These are phyloP conservation scores for Enteromius thamalakanensis DNA, from an alignment of 2,797 vertebrate genomes.

Conservation along the genomic window DNA sequence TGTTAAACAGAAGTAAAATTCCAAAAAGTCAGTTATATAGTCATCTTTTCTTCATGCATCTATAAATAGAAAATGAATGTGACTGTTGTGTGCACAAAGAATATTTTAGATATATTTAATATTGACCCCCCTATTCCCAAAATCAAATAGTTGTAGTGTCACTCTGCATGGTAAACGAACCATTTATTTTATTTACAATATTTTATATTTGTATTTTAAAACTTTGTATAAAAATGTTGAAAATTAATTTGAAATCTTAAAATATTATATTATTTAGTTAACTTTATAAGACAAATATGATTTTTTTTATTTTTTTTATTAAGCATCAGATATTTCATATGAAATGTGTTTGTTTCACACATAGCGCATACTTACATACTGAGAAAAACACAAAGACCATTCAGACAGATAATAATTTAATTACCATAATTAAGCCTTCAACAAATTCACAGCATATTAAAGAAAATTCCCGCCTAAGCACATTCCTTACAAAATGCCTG, in stretches of 20 bases:
- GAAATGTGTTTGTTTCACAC: background rate
- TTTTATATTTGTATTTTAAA: background rate
- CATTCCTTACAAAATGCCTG: slow-evolving; percentile 9
- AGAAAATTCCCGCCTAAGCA: slow-evolving; percentile 3
- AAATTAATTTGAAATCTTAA: background rate
- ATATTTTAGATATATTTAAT: background rate
- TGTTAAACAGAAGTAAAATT: background rate
- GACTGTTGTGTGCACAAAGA: background rate
- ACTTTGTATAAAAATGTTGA: background rate
- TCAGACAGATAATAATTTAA: slow-evolving; percentile 34
- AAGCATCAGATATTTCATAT: background rate
- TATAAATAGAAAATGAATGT: background rate
- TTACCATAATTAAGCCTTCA: slow-evolving; percentile 34
- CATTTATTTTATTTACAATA: background rate
- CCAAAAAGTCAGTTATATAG: background rate
- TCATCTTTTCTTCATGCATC: background rate
- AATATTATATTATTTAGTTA: background rate
- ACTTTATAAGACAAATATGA: background rate
- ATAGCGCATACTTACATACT: background rate
- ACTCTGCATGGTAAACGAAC: background rate
- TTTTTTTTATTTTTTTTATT: background rate
- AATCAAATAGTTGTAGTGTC: background rate
- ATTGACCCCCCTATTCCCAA: background rate
- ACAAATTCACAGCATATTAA: slow-evolving; percentile 26
- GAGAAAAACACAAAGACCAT: slow-evolving; percentile 21